These are phyloP conservation scores for Anser cygnoides DNA, from an alignment of 2,113 vertebrate genomes.

Conservation along the genomic window DNA sequence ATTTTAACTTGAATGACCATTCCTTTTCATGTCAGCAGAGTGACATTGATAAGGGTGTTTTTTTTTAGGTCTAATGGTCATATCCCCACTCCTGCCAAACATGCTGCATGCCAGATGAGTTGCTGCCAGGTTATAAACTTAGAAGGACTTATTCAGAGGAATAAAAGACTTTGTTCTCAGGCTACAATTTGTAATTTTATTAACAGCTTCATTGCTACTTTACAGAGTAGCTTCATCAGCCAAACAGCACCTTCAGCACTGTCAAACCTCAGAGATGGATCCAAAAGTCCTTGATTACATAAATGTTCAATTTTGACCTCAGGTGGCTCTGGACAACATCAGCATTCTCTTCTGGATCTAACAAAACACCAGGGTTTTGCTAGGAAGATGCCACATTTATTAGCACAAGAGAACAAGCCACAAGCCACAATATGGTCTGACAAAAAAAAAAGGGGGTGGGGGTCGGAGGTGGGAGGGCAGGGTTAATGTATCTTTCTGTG, in stretches of 20 bases:
- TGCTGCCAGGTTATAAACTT: slow-evolving; percentile 37
- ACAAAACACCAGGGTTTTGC: neutral
- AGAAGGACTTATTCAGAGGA: neutral
- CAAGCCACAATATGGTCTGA: neutral
- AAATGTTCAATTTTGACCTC: neutral
- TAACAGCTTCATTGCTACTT: slow-evolving; percentile 10
- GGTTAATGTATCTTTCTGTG: neutral
- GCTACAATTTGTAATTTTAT: slow-evolving; percentile 12
- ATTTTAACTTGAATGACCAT: neutral
- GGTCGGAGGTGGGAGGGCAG: no score
- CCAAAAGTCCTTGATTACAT: neutral
- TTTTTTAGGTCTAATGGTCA: neutral
- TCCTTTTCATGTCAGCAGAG: neutral
- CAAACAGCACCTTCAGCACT: neutral
- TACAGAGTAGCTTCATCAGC: neutral
- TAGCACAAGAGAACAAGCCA: neutral
- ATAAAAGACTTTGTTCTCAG: neutral
- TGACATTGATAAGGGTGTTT: neutral
- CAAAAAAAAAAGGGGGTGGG: neutral
- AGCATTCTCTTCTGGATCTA: neutral
- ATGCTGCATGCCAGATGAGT: neutral
- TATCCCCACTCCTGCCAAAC: slow-evolving; percentile 7
- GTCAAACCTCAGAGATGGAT: neutral
- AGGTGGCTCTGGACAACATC: neutral
- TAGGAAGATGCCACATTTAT: neutral